A percentile compares a stretch with the other conserved stretches of the same genome.
Evolutionary conservation across 2,888 invertebrate species (phyloP).

Genomic region (Spilosoma lubricipeda): DNA sequence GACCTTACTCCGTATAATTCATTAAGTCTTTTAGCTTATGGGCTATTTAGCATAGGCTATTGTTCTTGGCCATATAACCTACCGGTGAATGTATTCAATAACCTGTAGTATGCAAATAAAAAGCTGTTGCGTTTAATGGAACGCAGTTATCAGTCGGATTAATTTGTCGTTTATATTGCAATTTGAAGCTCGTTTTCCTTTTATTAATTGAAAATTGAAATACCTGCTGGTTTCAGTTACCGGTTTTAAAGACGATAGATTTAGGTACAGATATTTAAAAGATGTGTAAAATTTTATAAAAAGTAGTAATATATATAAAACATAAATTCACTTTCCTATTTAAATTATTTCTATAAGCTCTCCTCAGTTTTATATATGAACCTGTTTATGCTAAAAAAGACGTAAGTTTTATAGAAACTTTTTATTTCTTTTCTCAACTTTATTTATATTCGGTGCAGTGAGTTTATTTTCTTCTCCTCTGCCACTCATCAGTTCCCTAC

Average conservation of each 20-base stretch:
- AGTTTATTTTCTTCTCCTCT: no score
- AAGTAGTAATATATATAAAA: no score
- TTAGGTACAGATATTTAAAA: no score
- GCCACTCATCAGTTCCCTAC: no score
- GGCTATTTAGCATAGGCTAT: slow-evolving; percentile 21
- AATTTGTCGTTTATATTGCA: slow-evolving; percentile 9
- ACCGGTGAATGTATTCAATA: slow-evolving; percentile 13
- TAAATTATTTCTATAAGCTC: no score
- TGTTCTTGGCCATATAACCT: slow-evolving; percentile 22
- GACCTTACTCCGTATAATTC: slow-evolving; percentile 27
- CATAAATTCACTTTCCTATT: no score
- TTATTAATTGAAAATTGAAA: background rate
- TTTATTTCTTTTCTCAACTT: no score
- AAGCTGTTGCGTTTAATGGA: background rate
- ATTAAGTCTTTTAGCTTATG: slow-evolving; percentile 28
- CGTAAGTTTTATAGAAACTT: no score
- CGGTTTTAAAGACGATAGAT: background rate
- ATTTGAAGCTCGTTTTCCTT: background rate
- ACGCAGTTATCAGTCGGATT: slow-evolving; percentile 10
- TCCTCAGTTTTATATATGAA: no score
- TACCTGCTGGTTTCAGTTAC: background rate
- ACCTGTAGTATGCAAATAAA: slow-evolving; percentile 10
- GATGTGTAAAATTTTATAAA: no score
- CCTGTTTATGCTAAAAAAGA: no score
- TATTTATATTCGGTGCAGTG: no score